These are phyloP conservation scores for Channa argus DNA, from an alignment of 2,113 vertebrate species.

Conservation along the genomic window DNA sequence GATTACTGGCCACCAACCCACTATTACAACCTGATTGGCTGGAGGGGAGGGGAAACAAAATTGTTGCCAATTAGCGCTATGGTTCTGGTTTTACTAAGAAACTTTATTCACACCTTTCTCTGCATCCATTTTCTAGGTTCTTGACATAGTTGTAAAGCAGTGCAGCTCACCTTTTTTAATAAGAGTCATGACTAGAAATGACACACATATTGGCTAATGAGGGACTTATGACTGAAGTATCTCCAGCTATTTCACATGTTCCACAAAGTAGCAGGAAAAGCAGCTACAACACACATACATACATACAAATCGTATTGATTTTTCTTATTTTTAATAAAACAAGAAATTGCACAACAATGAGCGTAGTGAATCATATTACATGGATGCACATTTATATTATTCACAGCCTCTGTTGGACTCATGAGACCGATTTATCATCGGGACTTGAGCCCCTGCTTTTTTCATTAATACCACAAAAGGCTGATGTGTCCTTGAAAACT, in stretches of 20 bases:
- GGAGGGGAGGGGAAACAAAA: slow-evolving; percentile 15
- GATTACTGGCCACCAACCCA: slow-evolving; percentile 41
- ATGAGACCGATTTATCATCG: slow-evolving; percentile 44
- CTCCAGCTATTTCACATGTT: neutral
- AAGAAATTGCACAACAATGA: neutral
- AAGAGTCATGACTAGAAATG: neutral
- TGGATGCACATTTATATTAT: slow-evolving; percentile 26
- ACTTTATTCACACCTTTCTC: slow-evolving; percentile 3
- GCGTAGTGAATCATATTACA: neutral
- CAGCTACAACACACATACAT: neutral
- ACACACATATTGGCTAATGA: neutral
- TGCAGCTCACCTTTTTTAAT: neutral
- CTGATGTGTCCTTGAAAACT: slow-evolving; percentile 63
- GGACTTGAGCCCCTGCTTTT: slow-evolving; percentile 43
- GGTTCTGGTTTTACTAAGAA: slow-evolving; percentile 1
- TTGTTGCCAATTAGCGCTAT: slow-evolving; percentile 38
- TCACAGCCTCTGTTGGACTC: slow-evolving; percentile 32
- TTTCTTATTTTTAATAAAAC: neutral
- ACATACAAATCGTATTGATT: neutral
- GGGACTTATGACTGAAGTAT: neutral
- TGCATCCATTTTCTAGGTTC: neutral
- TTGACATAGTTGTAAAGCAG: neutral
- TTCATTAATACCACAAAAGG: slow-evolving; percentile 61
- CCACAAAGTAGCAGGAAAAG: neutral
- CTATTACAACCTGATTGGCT: slow-evolving; percentile 37